phyloP scores from a whole-genome alignment of 2,113 vertebrate genomes.

The Sylvietta virens region DNA sequence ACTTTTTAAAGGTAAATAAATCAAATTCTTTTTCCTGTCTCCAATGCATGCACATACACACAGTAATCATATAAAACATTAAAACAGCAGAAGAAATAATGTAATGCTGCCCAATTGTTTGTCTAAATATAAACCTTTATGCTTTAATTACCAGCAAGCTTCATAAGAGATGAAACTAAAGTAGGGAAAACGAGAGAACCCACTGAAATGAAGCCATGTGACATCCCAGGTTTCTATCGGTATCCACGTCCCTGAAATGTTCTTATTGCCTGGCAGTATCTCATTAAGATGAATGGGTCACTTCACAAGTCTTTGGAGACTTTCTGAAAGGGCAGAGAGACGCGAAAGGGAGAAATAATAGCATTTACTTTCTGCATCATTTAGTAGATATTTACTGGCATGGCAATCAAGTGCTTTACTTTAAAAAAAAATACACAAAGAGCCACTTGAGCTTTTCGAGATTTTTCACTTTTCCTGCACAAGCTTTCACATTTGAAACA shows the following conservation, averaged over 20 bases:
- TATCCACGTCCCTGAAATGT: not conserved
- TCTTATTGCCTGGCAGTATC: not conserved
- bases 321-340: not conserved
- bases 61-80: not conserved
- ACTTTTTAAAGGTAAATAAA: not conserved
- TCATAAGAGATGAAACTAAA: not conserved
- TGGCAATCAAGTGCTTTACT: not conserved
- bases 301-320: not conserved
- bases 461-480: not conserved
- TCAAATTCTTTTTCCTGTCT: not conserved
- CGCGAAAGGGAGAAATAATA: not conserved
- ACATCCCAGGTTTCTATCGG: not conserved
- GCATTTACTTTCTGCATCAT: not conserved
- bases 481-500: not conserved
- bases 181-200: not conserved
- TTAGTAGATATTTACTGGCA: not conserved
- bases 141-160: not conserved
- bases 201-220: not conserved
- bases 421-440: not conserved
- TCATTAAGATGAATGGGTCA: conserved; percentile 7
- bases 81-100: not conserved
- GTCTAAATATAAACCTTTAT: not conserved
- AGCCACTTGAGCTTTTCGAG: not conserved
- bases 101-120: not conserved
- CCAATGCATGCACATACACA: not conserved